Evolutionary conservation across 2,113 vertebrate genomes (phyloP).

Genomic region (Todiramphus saurophagus): DNA sequence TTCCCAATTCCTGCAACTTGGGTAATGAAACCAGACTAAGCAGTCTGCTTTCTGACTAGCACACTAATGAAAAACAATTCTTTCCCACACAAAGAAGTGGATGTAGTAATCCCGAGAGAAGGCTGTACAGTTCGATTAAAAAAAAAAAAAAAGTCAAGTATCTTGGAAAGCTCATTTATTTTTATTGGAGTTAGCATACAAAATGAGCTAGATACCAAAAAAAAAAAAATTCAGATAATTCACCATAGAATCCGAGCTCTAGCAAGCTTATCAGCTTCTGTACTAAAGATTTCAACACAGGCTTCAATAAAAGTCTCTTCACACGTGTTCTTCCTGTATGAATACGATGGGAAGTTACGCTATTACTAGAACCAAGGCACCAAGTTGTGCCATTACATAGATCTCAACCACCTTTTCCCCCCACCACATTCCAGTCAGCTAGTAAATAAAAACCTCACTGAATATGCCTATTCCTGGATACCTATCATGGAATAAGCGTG

Average conservation of each 20-base stretch:
- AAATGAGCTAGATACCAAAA: neutral
- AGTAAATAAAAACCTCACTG: slow-evolving; percentile 10
- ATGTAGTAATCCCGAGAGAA: slow-evolving; percentile 40
- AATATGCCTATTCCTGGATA: neutral
- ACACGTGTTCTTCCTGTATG: neutral
- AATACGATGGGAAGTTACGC: neutral
- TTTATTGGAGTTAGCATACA: slow-evolving; percentile 10
- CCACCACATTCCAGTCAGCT: neutral
- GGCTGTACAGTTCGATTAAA: neutral
- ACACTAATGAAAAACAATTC: slow-evolving; percentile 63
- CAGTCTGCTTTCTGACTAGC: slow-evolving; percentile 34
- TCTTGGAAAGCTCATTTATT: slow-evolving; percentile 37
- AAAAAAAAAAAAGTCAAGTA: neutral
- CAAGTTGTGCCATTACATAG: neutral
- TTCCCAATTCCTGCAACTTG: neutral
- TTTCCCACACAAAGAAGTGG: slow-evolving; percentile 60
- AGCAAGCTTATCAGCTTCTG: neutral
- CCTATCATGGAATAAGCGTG: neutral
- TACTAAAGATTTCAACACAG: neutral
- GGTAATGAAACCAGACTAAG: neutral
- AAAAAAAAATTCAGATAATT: neutral
- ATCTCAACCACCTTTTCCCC: neutral
- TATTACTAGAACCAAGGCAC: neutral
- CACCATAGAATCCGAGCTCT: neutral
- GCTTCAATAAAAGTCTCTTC: neutral